phyloP scores from a whole-genome alignment of 2,113 vertebrate genomes.

The Procapra przewalskii region DNA sequence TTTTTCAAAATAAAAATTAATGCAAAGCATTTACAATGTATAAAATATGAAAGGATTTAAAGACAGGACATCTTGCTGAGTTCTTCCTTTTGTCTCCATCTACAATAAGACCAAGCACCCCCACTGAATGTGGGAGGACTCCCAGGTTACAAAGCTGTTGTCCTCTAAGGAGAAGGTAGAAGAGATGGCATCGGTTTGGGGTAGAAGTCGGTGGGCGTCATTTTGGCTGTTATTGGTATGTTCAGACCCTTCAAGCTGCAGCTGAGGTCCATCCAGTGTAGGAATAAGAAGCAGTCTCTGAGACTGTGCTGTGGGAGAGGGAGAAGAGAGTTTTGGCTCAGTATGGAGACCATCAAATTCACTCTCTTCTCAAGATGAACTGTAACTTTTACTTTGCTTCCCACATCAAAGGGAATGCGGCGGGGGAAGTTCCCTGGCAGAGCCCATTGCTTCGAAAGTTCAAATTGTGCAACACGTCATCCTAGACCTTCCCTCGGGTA shows the following conservation, averaged over 20 bases:
- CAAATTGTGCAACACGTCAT: too few relatives aligned
- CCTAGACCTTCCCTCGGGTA: background rate
- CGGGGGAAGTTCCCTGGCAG: background rate
- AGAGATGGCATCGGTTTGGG: background rate
- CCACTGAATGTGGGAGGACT: too few relatives aligned
- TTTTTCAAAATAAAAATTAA: background rate
- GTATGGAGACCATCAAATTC: background rate
- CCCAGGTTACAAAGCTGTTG: background rate
- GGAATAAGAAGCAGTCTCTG: background rate
- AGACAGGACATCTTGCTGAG: background rate
- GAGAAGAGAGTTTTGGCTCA: background rate
- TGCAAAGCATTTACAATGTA: background rate
- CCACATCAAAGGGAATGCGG: background rate
- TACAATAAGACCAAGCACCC: accelerated
- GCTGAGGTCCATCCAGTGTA: background rate
- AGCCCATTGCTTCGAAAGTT: too few relatives aligned
- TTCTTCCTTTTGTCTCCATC: background rate
- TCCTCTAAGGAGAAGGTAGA: background rate
- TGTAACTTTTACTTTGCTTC: background rate
- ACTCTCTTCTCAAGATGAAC: background rate
- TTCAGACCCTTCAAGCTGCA: background rate
- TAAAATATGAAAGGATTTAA: background rate
- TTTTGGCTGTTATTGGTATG: background rate
- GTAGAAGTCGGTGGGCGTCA: background rate
- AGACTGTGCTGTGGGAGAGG: background rate